Base-by-base conservation (phyloP, 1,140 invertebrate genomes). In the Stegodyphus dumicola region DNA sequence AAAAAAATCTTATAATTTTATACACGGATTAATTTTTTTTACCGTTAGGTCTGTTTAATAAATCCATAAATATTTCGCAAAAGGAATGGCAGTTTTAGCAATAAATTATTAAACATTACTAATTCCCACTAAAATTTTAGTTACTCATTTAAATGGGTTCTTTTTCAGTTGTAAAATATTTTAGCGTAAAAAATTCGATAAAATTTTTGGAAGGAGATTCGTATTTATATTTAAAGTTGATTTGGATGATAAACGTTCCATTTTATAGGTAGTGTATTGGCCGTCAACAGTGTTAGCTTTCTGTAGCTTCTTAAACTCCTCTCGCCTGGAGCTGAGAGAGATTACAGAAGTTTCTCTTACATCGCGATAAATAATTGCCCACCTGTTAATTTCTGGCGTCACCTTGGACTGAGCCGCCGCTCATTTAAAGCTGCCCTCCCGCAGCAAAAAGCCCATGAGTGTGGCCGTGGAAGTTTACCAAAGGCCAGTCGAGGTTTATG, bases 381-480 rank as follows among this genome's bases (percentile, higher is more conserved):
- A 85, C 81, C 81, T 85, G 81, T 85, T 85, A 85, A 85, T 85
- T 85, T 85, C 49, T 69, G 65, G 56, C 73, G 64, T 69, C 74
- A 71, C 74, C 70, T 71, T 49, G n/a, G 18, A 7, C 6, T 10
- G 75, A 64, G 54, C 49, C 73, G 51, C 48, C 15, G 6, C 33
- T 33, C 33, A 3, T 56, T 56, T 48, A 11, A 33, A 75, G 7
- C 52, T 56, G 5, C 17, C 73, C 6, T 54, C 51, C 6, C 52
- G 54, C 5, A 11, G 33, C 33, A 11, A 60, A 60, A 15, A 60
- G 56, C 56, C 56, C 9, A 9, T 15, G 56, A 60, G 56, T 60
- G 9, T 60, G 15, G 33, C 33, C 33, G 33, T 33, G 33, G 33
- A 33, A 33, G 33, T 33, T 33, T 33, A 33, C 33, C 33, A 33